Evolutionary conservation across 1,140 invertebrate genomes (phyloP), one percentile per base, ranked within the genome.

Genomic region (Eubasilissa regina): DNA sequence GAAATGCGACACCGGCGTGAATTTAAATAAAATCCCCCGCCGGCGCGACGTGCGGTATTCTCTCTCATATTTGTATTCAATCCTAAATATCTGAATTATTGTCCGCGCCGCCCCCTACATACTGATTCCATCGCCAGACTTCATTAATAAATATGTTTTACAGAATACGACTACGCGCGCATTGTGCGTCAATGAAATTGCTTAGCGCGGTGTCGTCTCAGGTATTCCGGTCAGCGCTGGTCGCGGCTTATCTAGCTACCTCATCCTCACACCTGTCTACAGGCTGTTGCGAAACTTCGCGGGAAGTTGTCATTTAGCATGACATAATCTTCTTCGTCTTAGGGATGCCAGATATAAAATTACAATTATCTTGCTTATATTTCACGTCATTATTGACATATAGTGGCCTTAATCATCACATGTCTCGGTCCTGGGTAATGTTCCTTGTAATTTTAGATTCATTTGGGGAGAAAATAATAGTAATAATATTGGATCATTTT

Each of bases 71-170:
- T 45, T 48, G 19, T 70, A 48, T 48, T 47, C 66, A 51, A 70
- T 48, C 12, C 1, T 21, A 70, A 48, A 51, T 70, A 51, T 51
- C 66, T 70, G 15, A 70, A 70, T 70, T 70, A 70, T 70, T 7
- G 48, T 45, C 9, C 13, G 47, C 44, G 17, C 66, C 62, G n/a
- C 45, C 45, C 11, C 11, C 13, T 48, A 45, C 9, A 70, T 70
- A 8, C 48, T 51, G 48, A 51, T 66, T 48, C 45, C 17, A 44
- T 44, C 13, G 48, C 66, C 17, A 12, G 11, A 51, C 48, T 70
- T 48, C 47, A 70, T 48, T 48, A 70, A 70, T 48, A 19, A 70
- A n/a, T 47, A 15, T 48, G 66, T 70, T 6, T 13, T 1, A 15
- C 48, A 8, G n/a, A 3, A 51, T 8, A 8, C 48, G n/a, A 10